Percentiles rank a stretch among this genome's conserved stretches.
phyloP scores from a whole-genome alignment of 2,888 invertebrate genomes.

The Trissoscelio sp. region DNA sequence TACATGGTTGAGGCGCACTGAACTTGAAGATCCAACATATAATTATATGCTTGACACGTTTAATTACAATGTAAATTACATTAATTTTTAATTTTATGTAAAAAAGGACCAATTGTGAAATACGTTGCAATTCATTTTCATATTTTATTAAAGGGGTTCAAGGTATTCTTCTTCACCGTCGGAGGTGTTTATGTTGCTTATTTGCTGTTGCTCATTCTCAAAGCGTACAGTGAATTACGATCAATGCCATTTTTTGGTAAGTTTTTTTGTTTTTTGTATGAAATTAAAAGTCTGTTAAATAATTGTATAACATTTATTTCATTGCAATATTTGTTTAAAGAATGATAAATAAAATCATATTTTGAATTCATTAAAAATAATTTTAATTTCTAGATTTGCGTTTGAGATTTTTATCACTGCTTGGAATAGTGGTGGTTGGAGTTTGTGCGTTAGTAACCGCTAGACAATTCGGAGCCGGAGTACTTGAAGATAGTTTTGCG shows the following conservation, averaged over 20 bases:
- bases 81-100: conserved; percentile 2
- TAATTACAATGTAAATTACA: conserved; percentile 90
- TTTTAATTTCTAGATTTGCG: conserved; percentile 90
- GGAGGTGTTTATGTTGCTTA: conserved; percentile 94
- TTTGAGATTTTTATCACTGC: conserved; percentile 93
- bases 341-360: no score
- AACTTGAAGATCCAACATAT: conserved; percentile 95
- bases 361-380: neutral
- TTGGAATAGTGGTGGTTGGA: conserved; percentile 92
- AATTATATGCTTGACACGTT: conserved; percentile 93
- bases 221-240: conserved; percentile 96
- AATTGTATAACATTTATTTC: no score
- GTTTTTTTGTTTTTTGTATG: no score
- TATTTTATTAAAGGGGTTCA: conserved; percentile 89
- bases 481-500: conserved; percentile 97
- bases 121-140: conserved; percentile 37
- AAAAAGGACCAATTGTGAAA: neutral
- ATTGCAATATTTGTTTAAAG: no score
- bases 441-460: conserved; percentile 90
- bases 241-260: conserved; percentile 99
- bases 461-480: conserved; percentile 93
- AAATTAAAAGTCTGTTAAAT: no score
- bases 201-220: conserved; percentile 91
- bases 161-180: conserved; percentile 94
- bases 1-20: conserved; percentile 95